Evolutionary conservation across 2,888 invertebrate species (phyloP).

Genomic region (Loripinus fragilis): DNA sequence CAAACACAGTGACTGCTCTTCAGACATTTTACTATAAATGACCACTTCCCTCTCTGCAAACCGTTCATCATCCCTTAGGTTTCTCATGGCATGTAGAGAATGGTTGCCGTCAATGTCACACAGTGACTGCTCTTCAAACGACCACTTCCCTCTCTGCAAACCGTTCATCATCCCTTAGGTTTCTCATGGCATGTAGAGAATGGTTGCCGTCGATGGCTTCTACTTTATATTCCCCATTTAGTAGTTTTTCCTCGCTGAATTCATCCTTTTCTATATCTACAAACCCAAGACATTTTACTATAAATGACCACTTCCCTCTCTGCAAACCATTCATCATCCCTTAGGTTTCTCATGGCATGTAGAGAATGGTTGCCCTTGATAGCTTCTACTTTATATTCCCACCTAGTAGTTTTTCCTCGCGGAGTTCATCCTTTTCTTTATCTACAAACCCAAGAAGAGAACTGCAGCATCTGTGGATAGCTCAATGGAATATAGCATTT

Average conservation of each 20-base stretch:
- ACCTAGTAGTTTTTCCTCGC: background rate
- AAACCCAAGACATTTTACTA: background rate
- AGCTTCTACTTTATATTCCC: background rate
- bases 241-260: background rate
- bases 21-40: too few relatives aligned
- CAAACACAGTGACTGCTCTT: too few relatives aligned
- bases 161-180: background rate
- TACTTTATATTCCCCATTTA: background rate
- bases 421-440: background rate
- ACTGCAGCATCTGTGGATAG: background rate
- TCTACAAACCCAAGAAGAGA: background rate
- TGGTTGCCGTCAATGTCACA: too few relatives aligned
- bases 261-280: background rate
- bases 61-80: background rate
- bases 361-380: background rate
- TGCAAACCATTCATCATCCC: background rate
- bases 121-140: too few relatives aligned
- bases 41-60: background rate
- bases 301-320: background rate
- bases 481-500: background rate
- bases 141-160: background rate
- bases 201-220: background rate
- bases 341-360: background rate
- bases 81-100: background rate
- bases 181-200: background rate